Percentiles rank a stretch among this genome's conserved stretches.
These are phyloP conservation scores for Dasypogon diadema DNA, from an alignment of 2,888 invertebrate species.

Conservation along the genomic window DNA sequence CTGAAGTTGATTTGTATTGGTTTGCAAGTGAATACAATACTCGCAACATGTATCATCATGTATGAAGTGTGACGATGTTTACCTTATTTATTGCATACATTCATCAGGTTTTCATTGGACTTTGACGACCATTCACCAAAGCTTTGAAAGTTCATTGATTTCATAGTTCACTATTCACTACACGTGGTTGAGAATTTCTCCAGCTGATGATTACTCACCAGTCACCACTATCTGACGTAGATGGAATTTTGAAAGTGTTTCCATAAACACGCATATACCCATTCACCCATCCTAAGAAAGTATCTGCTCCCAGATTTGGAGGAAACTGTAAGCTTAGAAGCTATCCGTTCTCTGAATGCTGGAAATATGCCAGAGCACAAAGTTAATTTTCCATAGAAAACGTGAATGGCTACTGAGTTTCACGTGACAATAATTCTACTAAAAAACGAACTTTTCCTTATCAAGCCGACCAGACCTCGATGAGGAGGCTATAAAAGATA, in stretches of 20 bases:
- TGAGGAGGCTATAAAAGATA: neutral
- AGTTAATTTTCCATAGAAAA: neutral
- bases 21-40: no score
- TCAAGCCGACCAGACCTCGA: no score
- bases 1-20: no score
- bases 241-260: constrained; percentile 4
- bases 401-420: neutral
- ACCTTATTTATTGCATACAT: no score
- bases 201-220: constrained; percentile 14
- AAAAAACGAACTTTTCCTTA: no score
- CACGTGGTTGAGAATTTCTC: neutral
- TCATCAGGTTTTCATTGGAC: no score
- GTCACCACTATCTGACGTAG: no score
- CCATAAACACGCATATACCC: neutral
- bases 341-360: neutral
- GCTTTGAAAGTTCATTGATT: neutral
- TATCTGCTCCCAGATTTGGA: no score
- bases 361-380: neutral
- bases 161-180: neutral
- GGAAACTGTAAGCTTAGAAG: no score
- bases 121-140: neutral
- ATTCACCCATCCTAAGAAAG: no score
- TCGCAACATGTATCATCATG: no score
- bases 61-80: no score
- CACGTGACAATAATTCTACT: neutral